Evolutionary conservation across 2,113 vertebrate genomes (phyloP), one percentile per base, ranked within the genome.

Genomic region (Eonycteris spelaea): DNA sequence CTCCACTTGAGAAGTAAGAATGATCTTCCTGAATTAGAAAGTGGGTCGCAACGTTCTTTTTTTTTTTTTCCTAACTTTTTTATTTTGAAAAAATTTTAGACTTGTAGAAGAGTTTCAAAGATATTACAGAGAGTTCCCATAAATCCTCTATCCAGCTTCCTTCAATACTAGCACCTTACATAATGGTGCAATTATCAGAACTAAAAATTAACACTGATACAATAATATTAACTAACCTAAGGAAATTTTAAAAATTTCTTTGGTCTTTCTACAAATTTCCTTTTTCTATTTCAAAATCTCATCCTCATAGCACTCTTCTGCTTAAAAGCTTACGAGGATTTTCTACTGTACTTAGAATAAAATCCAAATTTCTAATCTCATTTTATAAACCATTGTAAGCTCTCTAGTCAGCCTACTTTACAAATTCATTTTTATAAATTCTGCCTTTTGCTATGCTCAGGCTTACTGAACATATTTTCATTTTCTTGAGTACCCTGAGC

Each of bases 11-110:
- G 53, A 67, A 65, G 15, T 74, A 74, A 83, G 51, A 83, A 87
- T 48, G n/a, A 90, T 65, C 57, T 71, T 91, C 63, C 88, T 86
- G 77, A 95, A 83, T 96, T 85, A 86, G 94, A 97, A 94, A 95
- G 51, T 91, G 26, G 80, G 74, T 91, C 77, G 86, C 91, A 91
- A 12, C 45, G 51, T 86, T 82, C 38, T 88, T 85, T 87, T 92
- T 67, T 51, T 80, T 82, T 87, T 92, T 67, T 51, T 80, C 77
- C 35, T 51, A 89, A 90, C 9, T 67, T 92, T 67, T 67, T 95
- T 70, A 38, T 35, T 90, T 71, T 77, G 51, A 94, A 94, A 88
- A 88, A 65, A 87, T 90, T 87, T 83, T 79, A 85, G 86, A 16
- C 13, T 85, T 48, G 38, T 8, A 71, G 16, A 75, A 90, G 55